These are phyloP conservation scores for Phoxinus phoxinus DNA, from an alignment of 2,113 vertebrate species.

Conservation along the genomic window DNA sequence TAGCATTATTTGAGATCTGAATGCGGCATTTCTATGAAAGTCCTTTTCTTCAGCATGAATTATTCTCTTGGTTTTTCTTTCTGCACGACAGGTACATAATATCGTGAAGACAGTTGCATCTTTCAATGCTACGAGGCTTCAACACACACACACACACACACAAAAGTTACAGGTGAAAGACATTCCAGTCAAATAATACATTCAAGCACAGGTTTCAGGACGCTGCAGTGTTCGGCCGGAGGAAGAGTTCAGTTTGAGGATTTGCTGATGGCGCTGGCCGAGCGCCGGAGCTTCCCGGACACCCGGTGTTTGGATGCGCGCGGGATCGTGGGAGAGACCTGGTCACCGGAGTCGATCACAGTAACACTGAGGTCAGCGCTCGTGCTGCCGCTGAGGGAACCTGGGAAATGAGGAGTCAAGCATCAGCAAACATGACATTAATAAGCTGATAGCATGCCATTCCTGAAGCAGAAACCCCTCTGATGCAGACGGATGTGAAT, in stretches of 20 bases:
- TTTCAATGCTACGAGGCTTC: constrained; percentile 14
- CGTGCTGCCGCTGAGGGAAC: constrained; percentile 78
- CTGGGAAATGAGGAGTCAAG: constrained; percentile 69
- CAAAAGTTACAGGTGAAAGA: constrained; percentile 54
- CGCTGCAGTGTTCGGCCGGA: constrained; percentile 62
- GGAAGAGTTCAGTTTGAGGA: constrained; percentile 72
- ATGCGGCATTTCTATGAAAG: background rate
- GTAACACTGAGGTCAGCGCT: constrained; percentile 71
- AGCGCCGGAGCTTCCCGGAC: constrained; percentile 75
- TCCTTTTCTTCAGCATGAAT: constrained; percentile 3
- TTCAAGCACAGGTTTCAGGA: constrained; percentile 46
- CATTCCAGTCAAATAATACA: constrained; percentile 37
- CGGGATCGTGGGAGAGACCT: constrained; percentile 74
- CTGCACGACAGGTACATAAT: background rate
- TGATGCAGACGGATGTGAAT: background rate
- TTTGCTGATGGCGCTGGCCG: constrained; percentile 80
- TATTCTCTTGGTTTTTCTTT: background rate
- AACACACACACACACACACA: background rate
- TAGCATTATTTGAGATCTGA: background rate
- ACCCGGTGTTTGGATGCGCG: constrained; percentile 73
- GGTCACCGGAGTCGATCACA: constrained; percentile 68
- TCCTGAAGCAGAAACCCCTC: constrained; percentile 5
- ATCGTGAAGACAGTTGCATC: constrained; percentile 8
- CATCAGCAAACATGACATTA: background rate
- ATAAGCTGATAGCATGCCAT: constrained; percentile 31